Evolutionary conservation across 2,113 vertebrate species (phyloP).

Genomic region (Daboia siamensis): DNA sequence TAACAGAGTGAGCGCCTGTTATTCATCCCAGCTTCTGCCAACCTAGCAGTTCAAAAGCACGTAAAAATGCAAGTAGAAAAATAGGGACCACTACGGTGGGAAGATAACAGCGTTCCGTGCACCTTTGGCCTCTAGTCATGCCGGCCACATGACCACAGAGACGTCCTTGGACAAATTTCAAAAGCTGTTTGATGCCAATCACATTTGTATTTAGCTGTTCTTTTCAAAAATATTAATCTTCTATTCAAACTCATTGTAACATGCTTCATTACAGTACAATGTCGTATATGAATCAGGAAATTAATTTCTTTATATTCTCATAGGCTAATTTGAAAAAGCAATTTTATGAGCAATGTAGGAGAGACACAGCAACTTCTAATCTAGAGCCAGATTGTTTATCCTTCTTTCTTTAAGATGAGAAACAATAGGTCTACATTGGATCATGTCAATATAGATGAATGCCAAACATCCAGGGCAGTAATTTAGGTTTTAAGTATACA

Average conservation of each 20-base stretch:
- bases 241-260: constrained; percentile 20
- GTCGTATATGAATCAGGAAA: constrained; percentile 19
- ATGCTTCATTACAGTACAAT: background rate
- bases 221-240: constrained; percentile 8
- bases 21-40: too few species aligned
- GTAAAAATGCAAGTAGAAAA: too few species aligned
- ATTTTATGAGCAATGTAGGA: background rate
- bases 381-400: background rate
- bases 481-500: background rate
- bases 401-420: background rate
- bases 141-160: too few species aligned
- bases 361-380: constrained; percentile 7
- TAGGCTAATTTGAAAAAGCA: constrained; percentile 16
- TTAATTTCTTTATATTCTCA: constrained; percentile 18
- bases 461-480: background rate
- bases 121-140: too few species aligned
- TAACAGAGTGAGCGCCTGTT: too few species aligned
- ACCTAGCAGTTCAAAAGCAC: too few species aligned
- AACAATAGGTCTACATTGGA: background rate
- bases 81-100: too few species aligned
- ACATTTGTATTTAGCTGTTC: constrained; percentile 6
- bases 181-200: constrained; percentile 28
- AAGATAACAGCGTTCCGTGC: too few species aligned
- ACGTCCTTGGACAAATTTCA: constrained; percentile 6
- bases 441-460: background rate